A percentile compares a stretch with the other conserved stretches of the same genome.
phyloP scores from a whole-genome alignment of 2,888 invertebrate species.

The Tipula vernalis region DNA sequence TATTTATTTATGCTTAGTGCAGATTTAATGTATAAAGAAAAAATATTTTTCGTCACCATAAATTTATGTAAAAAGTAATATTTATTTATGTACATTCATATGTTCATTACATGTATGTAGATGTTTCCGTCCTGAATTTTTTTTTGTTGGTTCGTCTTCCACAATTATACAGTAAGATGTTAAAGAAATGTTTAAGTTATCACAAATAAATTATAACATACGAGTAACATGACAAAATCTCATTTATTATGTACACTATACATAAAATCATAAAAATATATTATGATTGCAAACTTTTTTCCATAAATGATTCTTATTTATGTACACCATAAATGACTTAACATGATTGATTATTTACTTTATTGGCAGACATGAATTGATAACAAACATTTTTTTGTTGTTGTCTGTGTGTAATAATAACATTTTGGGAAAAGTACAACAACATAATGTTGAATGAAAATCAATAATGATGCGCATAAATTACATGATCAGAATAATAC shows the following conservation, averaged over 20 bases:
- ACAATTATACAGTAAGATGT: background rate
- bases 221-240: background rate
- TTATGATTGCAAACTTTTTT: background rate
- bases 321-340: background rate
- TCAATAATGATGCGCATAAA: conserved; percentile 4
- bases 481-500: background rate
- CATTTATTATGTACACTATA: background rate
- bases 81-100: no score
- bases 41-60: background rate
- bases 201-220: background rate
- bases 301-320: background rate
- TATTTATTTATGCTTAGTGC: background rate
- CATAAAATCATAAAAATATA: background rate
- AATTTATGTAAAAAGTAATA: background rate
- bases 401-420: background rate
- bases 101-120: no score
- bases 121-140: background rate
- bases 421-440: background rate
- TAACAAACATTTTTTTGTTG: background rate
- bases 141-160: background rate
- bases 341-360: background rate
- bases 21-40: background rate
- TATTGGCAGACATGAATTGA: background rate
- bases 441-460: background rate
- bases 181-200: background rate